Evolutionary conservation across 2,888 invertebrate species (phyloP).

Genomic region (Formica aserva): DNA sequence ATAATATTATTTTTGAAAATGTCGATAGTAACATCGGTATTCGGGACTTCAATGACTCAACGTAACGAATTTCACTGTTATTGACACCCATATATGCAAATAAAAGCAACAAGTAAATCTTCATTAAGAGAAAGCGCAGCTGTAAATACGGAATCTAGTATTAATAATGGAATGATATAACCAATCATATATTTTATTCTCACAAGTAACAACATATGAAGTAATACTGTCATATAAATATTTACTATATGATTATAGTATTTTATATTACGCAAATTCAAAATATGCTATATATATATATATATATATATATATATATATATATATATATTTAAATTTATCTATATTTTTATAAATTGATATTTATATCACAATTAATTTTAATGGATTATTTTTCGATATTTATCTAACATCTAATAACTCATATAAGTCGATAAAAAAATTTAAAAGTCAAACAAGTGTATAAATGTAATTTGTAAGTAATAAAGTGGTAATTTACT

Average conservation of each 20-base stretch:
- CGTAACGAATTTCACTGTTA: constrained; percentile 6
- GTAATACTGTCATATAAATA: background rate
- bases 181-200: background rate
- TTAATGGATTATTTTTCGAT: background rate
- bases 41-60: background rate
- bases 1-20: constrained; percentile 21
- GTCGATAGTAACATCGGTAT: constrained; percentile 26
- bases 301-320: too few species aligned
- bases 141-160: background rate
- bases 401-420: background rate
- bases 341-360: background rate
- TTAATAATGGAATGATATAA: constrained; percentile 3
- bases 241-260: background rate
- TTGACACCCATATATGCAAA: constrained; percentile 35
- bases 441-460: background rate
- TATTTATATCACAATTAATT: background rate
- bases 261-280: background rate
- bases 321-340: background rate
- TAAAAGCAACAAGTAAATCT: constrained; percentile 19
- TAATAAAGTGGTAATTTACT: background rate
- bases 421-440: background rate
- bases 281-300: too few species aligned
- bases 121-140: background rate
- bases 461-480: too few species aligned
- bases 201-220: background rate